phyloP scores from a whole-genome alignment of 2,113 vertebrate genomes.

The Brevimyrus niger region DNA sequence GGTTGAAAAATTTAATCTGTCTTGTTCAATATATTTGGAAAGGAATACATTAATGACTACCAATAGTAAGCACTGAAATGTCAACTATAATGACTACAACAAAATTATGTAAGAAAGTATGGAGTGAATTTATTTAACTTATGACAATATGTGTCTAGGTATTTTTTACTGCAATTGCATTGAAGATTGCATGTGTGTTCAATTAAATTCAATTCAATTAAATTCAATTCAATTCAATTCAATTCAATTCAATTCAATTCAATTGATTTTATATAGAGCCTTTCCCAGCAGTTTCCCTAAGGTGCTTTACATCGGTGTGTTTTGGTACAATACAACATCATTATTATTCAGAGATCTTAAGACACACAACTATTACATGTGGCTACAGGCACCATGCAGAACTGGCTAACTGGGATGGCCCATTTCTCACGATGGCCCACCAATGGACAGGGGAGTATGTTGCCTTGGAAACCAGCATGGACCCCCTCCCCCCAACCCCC shows the following conservation, averaged over 20 bases:
- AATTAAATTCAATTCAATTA: background rate
- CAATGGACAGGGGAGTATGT: background rate
- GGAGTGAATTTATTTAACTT: background rate
- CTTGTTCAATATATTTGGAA: background rate
- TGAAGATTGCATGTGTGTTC: background rate
- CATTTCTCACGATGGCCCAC: background rate
- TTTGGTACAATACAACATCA: background rate
- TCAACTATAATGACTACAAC: background rate
- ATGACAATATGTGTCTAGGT: background rate
- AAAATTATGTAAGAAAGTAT: background rate
- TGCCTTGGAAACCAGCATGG: slow-evolving; percentile 14
- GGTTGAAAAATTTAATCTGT: background rate
- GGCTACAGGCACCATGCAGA: background rate
- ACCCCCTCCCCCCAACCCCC: background rate
- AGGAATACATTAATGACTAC: background rate
- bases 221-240: background rate
- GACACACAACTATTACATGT: background rate
- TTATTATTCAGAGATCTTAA: background rate
- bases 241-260: background rate
- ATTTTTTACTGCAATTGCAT: background rate
- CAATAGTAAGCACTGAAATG: background rate
- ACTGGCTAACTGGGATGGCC: background rate
- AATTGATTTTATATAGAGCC: background rate
- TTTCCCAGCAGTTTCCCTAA: background rate
- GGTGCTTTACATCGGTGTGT: background rate